Conservation (phyloP, 2,888 invertebrate species). For the Fabriciana adippe region DNA sequence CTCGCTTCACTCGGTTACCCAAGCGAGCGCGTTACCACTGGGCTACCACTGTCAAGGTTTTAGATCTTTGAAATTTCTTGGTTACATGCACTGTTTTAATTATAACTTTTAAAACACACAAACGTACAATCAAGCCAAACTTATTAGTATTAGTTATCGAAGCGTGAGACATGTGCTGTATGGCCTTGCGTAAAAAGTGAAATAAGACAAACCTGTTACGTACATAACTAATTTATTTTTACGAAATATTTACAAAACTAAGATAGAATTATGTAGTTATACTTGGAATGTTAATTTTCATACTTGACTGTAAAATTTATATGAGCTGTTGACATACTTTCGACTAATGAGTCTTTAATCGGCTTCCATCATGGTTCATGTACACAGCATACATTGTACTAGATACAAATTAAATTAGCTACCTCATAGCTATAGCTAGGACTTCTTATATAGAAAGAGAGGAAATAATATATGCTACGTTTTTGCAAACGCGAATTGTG, state of each 20-base stretch:
- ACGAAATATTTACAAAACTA: constrained; percentile 24
- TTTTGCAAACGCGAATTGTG: too few species aligned
- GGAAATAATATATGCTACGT: neutral
- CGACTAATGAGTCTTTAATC: constrained; percentile 15
- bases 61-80: too few species aligned
- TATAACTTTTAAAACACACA: neutral
- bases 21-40: too few species aligned
- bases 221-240: constrained; percentile 16
- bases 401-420: constrained; percentile 19
- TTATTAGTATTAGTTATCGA: neutral
- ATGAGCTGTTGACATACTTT: constrained; percentile 12
- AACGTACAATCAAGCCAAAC: neutral
- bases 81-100: too few species aligned
- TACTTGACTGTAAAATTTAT: neutral
- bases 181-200: constrained; percentile 14
- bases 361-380: constrained; percentile 7
- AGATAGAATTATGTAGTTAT: constrained; percentile 10
- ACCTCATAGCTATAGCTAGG: neutral
- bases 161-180: neutral
- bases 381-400: constrained; percentile 6
- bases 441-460: too few species aligned
- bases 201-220: constrained; percentile 14
- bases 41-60: too few species aligned
- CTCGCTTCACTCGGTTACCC: too few species aligned
- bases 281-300: neutral